Evolutionary conservation across 1,140 invertebrate species (phyloP), one percentile per base, ranked within the genome.

Genomic region (Aphelinus certus): DNA sequence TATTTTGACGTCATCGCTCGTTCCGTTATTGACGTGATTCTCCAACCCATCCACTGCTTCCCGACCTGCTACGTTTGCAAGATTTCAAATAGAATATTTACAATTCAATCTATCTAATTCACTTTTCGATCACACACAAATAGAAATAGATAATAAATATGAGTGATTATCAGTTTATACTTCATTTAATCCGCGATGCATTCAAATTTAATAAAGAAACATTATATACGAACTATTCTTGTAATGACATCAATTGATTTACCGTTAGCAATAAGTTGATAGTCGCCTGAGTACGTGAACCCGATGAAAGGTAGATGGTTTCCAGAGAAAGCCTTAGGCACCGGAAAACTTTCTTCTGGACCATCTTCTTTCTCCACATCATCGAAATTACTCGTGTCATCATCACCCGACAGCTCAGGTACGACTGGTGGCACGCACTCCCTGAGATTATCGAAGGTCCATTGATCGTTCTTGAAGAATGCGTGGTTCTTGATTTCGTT

Each of bases 261-360:
- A 49, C 82, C 80, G 6, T 65, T 75, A 7, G 72, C 45, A 7
- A 90, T 81, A 83, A 81, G 87, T 79, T 96, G 94, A 84, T 95
- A 96, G 87, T 98, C 96, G 77, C 93, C 94, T 62, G 95, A 97
- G 84, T 98, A 99, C 0, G 98, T 99, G 84, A 99, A 99, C 6
- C 98, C 97, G 72, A 99, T 96, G 89, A 99, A 99, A 26, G 98
- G 97, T 76, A 99, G 89, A 89, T 99, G 97, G 89, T 99, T 99
- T 58, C 97, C 98, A 71, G 96, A 96, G 89, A 99, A 99, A 51
- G 96, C 96, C 90, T 98, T 99, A 47, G 97, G 96, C 72, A 95
- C 91, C 7, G 97, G 95, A 88, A 99, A 99, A 83, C 93, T 93
- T 85, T 98, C 96, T 82, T 96, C 94, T 1, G 94, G 91, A 63